Base-by-base conservation (phyloP, 1,140 invertebrate genomes). In the Drosophila kanapiae region DNA sequence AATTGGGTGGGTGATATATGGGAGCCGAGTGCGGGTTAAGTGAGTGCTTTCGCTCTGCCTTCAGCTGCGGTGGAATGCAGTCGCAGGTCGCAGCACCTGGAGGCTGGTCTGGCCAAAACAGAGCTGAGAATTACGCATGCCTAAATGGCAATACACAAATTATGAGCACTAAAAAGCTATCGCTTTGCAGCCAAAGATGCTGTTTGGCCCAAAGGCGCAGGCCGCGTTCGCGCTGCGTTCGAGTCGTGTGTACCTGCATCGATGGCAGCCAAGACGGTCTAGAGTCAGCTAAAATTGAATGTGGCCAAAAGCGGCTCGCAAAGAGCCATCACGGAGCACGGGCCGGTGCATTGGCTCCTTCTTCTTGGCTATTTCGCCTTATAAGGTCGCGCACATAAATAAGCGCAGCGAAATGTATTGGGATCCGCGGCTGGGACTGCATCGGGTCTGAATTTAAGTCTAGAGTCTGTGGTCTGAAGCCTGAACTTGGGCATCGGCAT, bases 361-460 rank as follows among this genome's bases (percentile, higher is more conserved):
- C 75, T 53, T 88, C 75, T 53, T 88, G 69, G 84, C 84, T 87
- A 87, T 88, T 88, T 74, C 61, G 72, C 84, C 84, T 87, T 87
- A 88, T 87, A 87, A 88, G 84, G 84, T 88, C 72, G 84, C 60
- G 80, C 77, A 87, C 84, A 87, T 87, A 87, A 87, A 87, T 88
- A 87, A 87, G 80, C 80, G 56, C 72, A 65, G 74, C 77, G 58
- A 72, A 88, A 87, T 68, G 85, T 71, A 86, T 84, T 72, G 78
- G 63, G 59, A 82, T 54, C 53, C 70, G 72, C 35, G 45, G 18
- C 60, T 14, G 35, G 23, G 47, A 43, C 47, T 65, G 27, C 37
- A 60, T 64, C 56, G 38, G 13, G 10, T 33, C 29, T 27, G 60
- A 57, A 37, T 63, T 58, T 60, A 6, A n/a, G 31, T 14, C 54